Conservation (phyloP, 92 coral and sea anemone genomes). For the Zoanthus solanderi region DNA sequence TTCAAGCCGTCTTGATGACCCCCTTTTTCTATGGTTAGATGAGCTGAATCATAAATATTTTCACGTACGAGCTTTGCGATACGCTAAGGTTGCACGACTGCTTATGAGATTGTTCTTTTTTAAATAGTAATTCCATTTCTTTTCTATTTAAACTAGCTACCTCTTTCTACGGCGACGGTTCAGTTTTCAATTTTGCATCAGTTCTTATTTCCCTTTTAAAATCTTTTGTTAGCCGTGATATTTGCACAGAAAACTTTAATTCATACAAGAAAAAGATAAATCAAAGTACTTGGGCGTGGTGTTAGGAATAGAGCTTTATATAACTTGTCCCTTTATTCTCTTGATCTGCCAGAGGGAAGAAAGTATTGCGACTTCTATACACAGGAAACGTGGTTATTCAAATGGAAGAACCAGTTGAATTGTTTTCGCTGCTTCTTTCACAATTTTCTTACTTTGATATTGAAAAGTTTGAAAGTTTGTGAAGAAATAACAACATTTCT, state of each 20-base stretch:
- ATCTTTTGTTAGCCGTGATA: neutral
- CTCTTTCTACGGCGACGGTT: neutral
- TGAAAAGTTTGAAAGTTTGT: neutral
- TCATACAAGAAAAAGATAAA: constrained; percentile 9
- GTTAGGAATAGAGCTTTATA: neutral
- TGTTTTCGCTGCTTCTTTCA: neutral
- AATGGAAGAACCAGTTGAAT: neutral
- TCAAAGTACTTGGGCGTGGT: constrained; percentile 14
- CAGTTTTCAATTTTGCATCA: neutral
- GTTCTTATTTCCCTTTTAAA: neutral
- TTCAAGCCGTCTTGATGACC: constrained; percentile 2
- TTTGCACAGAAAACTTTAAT: neutral
- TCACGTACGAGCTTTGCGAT: neutral
- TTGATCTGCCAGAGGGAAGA: constrained; percentile 12
- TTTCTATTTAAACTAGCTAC: neutral
- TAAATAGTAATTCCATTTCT: neutral
- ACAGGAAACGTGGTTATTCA: neutral
- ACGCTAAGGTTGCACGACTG: too few species aligned
- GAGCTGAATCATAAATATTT: neutral
- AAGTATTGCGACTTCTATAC: neutral
- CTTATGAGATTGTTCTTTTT: neutral
- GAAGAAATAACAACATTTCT: too few species aligned
- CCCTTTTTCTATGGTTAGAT: neutral
- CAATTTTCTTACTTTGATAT: neutral
- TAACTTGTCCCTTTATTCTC: neutral